Evolutionary conservation across 2,888 invertebrate species (phyloP), one percentile per base, ranked within the genome.

Genomic region (Hirtodrosophila duncani): DNA sequence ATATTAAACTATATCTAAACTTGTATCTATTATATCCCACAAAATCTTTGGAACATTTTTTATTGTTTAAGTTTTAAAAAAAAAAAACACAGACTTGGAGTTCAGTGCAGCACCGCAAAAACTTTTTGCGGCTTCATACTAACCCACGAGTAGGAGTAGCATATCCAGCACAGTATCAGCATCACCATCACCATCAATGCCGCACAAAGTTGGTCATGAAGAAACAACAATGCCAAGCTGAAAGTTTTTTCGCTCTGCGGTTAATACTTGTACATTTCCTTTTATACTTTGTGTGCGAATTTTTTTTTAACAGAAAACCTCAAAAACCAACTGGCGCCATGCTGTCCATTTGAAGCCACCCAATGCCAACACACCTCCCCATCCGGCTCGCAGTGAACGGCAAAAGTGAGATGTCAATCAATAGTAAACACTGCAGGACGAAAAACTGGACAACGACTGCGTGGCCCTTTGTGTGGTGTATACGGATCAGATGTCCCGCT

Each of bases 381-480:
- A 31, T 14, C 30, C 29, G 5, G 17, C 14, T 9, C 16, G 3
- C 6, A 29, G 5, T 23, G 4, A n/a, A 14, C 23, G 9, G 23
- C 34, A 33, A 30, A 55, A 55, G 55, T 55, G 55, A 44, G 38
- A 55, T 55, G 55, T 55, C 44, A 55, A 55, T 55, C 55, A 53
- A 53, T 42, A 53, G 53, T 29, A 21, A 16, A 10, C 20, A 1
- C 2, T 33, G 18, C 13, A 21, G 24, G 42, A 17, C 33, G 31
- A n/a, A n/a, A n/a, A n/a, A n/a, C n/a, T n/a, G n/a, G n/a, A n/a
- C n/a, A n/a, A n/a, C n/a, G n/a, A n/a, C n/a, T n/a, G n/a, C n/a
- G n/a, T n/a, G n/a, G n/a, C n/a, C n/a, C n/a, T n/a, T n/a, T n/a
- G n/a, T n/a, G n/a, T n/a, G n/a, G n/a, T n/a, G n/a, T n/a, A n/a